Base-by-base conservation (phyloP, 35 echinoderm and acorn worm species). In the Eucidaris tribuloides region DNA sequence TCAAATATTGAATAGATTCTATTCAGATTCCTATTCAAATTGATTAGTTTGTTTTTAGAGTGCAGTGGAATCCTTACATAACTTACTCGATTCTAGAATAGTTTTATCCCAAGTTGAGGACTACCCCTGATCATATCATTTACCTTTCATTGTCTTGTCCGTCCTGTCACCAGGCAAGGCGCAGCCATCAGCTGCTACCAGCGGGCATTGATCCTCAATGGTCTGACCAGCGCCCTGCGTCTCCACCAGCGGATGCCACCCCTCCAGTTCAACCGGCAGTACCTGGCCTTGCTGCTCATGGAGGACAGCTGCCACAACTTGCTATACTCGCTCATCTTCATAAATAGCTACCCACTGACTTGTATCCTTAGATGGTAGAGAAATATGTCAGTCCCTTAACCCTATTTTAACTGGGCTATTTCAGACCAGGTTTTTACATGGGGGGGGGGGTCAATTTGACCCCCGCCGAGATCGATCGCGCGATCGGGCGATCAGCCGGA, bases 251-350 rank as follows among this genome's bases (percentile, higher is more conserved):
- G 96, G 38, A 70, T 99, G 87, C 96, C 96, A 27, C 40, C 44
- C 1, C 82, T 99, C 42, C 86, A 93, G 46, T 93, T 99, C 82
- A 89, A 61, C 70, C 77, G 82, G 45, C 57, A 81, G 40, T 99
- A 93, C 84, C 83, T 99, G 14, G 91, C 29, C 13, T 45, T 84
- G 43, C 70, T 99, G 3, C 65, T 99, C 29, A 15, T 99, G 38
- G 96, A 99, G 46, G 96, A 99, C 44, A 93, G 90, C 68, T 99
- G 96, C 38, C 96, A 99, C 77, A 90, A 99, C 76, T 58, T 99
- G 34, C 79, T 99, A 46, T 99, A 93, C 46, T 99, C 96, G 3
- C 80, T 99, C 46, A 93, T 99, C 62, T 99, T 99, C 83, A 84
- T 80, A 36, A 99, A 93, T 74, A 93, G 96, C 56, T 90, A 93